Percentiles rank a stretch among this genome's conserved stretches.
These are phyloP conservation scores for Phengaris alcon DNA, from an alignment of 2,888 invertebrate genomes.

Conservation along the genomic window DNA sequence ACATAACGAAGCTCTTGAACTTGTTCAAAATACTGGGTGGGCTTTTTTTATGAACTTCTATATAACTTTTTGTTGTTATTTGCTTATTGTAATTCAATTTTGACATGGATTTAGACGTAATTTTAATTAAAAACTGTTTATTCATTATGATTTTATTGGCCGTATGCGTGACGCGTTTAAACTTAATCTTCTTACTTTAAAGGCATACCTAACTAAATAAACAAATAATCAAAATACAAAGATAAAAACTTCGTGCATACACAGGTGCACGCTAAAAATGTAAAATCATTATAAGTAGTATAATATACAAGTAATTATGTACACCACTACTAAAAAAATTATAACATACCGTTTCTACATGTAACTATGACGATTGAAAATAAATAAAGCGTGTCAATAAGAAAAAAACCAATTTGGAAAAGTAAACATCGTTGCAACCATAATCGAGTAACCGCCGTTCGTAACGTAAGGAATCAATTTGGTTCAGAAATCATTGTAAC, in stretches of 20 bases:
- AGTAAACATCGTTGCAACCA: slow-evolving; percentile 3
- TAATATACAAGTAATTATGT: not conserved
- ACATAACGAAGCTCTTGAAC: slow-evolving; percentile 2
- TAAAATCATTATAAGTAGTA: not conserved
- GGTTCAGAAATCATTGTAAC: slow-evolving; percentile 57
- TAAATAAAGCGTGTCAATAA: slow-evolving; percentile 3
- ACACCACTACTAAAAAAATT: not conserved
- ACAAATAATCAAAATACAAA: not conserved
- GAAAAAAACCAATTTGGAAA: slow-evolving; percentile 18
- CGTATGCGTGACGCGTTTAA: not conserved
- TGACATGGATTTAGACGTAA: not conserved
- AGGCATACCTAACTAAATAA: not conserved
- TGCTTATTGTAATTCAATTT: not conserved
- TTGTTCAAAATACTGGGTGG: slow-evolving; percentile 11
- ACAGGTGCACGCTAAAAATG: not conserved
- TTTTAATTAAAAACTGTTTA: not conserved
- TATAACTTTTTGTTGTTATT: slow-evolving; percentile 21
- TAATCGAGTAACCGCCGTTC: slow-evolving; percentile 19
- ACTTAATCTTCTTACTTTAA: no score
- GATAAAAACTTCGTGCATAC: not conserved
- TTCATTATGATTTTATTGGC: not conserved
- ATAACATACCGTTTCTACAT: not conserved
- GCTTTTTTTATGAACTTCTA: slow-evolving; percentile 16
- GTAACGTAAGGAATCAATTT: slow-evolving; percentile 59
- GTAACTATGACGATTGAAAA: not conserved